Percentiles rank a stretch among this genome's conserved stretches.
These are phyloP conservation scores for Castor canadensis DNA, from an alignment of 2,113 vertebrate species.

Conservation along the genomic window DNA sequence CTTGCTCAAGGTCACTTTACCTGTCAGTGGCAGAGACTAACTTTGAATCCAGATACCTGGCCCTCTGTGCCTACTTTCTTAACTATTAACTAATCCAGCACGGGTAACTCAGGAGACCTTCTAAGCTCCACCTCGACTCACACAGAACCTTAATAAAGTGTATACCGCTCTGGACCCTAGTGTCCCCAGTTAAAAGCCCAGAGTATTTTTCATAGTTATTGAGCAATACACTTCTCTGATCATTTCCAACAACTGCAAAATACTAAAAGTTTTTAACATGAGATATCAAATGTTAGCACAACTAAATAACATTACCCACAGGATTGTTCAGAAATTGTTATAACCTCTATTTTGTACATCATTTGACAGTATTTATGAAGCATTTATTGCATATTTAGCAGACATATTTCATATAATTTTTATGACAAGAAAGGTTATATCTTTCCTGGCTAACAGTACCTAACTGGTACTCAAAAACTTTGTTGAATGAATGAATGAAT, in stretches of 20 bases:
- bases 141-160: not conserved
- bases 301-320: slow-evolving; percentile 28
- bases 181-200: not conserved
- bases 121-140: not conserved
- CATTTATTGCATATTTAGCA: not conserved
- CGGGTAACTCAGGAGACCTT: not conserved
- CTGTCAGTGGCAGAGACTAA: not conserved
- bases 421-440: not conserved
- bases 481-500: not conserved
- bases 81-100: not conserved
- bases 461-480: not conserved
- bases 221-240: not conserved
- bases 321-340: not conserved
- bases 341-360: not conserved
- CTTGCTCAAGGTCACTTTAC: not conserved
- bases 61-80: not conserved
- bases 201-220: not conserved
- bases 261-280: not conserved
- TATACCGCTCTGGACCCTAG: not conserved
- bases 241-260: slow-evolving; percentile 46
- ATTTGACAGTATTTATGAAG: slow-evolving; percentile 26
- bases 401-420: slow-evolving; percentile 22
- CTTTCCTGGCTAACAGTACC: not conserved
- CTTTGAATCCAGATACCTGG: not conserved
- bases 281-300: not conserved